phyloP scores from a whole-genome alignment of 2,888 invertebrate genomes.

The Elegia similella region DNA sequence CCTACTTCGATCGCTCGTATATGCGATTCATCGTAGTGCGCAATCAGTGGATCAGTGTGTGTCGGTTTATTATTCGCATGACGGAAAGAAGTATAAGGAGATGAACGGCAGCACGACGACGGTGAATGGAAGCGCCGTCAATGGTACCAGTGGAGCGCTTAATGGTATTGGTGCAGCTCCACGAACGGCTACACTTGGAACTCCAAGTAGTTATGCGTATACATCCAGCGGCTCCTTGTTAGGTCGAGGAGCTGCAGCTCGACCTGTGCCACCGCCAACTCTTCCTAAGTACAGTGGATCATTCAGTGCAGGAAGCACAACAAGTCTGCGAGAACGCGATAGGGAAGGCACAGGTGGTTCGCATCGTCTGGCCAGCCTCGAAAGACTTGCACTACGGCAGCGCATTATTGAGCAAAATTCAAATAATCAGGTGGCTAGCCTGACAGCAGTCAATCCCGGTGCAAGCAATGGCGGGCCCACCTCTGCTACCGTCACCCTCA shows the following conservation, averaged over 20 bases:
- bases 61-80: conserved; percentile 70
- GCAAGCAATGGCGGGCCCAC: conserved; percentile 66
- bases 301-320: conserved; percentile 87
- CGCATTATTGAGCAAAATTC: conserved; percentile 87
- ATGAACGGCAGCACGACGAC: conserved; percentile 81
- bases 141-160: conserved; percentile 69
- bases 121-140: conserved; percentile 75
- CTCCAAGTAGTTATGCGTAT: conserved; percentile 84
- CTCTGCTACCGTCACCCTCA: conserved; percentile 76
- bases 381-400: conserved; percentile 90
- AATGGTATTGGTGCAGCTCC: conserved; percentile 73
- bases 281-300: conserved; percentile 90
- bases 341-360: conserved; percentile 87
- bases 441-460: conserved; percentile 45
- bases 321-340: conserved; percentile 84
- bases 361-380: conserved; percentile 90
- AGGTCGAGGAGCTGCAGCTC: conserved; percentile 83
- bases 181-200: conserved; percentile 73
- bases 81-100: conserved; percentile 60
- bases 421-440: conserved; percentile 72
- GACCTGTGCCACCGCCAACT: conserved; percentile 89
- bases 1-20: conserved; percentile 55
- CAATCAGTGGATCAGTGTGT: conserved; percentile 71
- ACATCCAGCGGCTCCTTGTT: conserved; percentile 83
- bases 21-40: conserved; percentile 65